These are phyloP conservation scores for Toxotes lorentzi DNA, from an alignment of 2,797 vertebrate genomes.

Conservation along the genomic window DNA sequence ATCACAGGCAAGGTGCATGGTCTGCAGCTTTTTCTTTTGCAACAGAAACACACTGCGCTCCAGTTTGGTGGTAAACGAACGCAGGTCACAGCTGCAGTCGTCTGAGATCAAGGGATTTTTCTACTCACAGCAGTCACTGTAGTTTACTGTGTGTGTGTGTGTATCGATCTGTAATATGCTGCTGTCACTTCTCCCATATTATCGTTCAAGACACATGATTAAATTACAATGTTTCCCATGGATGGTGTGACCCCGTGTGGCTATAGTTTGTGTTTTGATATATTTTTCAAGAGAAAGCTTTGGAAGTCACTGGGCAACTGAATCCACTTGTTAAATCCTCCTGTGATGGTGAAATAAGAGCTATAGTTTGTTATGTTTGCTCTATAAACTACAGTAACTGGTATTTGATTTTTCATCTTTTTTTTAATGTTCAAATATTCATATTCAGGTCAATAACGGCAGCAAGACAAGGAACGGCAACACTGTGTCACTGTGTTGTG, in stretches of 20 bases:
- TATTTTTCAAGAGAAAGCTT: slow-evolving; percentile 1
- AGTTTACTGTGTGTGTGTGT: background rate
- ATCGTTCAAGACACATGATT: slow-evolving; percentile 19
- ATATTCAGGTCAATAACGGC: slow-evolving; percentile 15
- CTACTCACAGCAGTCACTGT: background rate
- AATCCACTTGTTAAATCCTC: background rate
- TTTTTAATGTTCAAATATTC: slow-evolving; percentile 9
- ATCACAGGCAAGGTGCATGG: slow-evolving; percentile 35
- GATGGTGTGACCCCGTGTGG: slow-evolving; percentile 2
- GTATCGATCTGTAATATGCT: background rate
- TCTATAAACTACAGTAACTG: background rate
- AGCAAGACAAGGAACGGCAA: background rate
- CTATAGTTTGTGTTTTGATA: slow-evolving; percentile 3
- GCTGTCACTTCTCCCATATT: slow-evolving; percentile 2
- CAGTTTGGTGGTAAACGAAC: background rate
- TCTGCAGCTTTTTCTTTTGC: slow-evolving; percentile 34
- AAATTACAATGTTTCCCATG: background rate
- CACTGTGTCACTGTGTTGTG: slow-evolving; percentile 39
- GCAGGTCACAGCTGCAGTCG: slow-evolving; percentile 8
- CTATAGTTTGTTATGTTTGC: background rate
- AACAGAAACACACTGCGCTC: background rate
- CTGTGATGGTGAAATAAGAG: background rate
- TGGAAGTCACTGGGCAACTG: background rate
- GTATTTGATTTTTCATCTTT: background rate
- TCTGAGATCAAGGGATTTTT: slow-evolving; percentile 1